phyloP scores from a whole-genome alignment of 2,113 vertebrate species.

The Steatornis caripensis region DNA sequence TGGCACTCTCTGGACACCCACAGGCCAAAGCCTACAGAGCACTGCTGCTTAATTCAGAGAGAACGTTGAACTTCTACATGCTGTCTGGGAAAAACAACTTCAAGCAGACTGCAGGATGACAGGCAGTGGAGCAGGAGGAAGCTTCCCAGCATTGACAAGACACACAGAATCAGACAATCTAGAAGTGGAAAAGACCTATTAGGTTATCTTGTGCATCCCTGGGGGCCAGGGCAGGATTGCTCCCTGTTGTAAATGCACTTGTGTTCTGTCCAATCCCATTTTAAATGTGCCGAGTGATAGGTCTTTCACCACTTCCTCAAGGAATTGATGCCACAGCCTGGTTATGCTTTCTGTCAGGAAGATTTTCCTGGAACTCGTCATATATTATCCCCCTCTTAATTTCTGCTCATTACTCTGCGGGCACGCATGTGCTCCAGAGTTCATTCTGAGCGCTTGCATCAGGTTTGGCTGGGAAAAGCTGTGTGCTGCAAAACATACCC shows the following conservation, averaged over 20 bases:
- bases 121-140: constrained; percentile 4
- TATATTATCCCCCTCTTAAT: neutral
- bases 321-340: constrained; percentile 10
- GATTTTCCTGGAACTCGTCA: neutral
- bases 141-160: constrained; percentile 7
- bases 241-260: constrained; percentile 16
- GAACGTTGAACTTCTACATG: neutral
- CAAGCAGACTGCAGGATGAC: constrained; percentile 27
- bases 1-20: neutral
- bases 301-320: constrained; percentile 23
- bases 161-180: neutral
- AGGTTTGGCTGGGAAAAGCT: neutral
- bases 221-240: neutral
- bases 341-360: constrained; percentile 3
- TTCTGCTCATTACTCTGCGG: neutral
- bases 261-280: constrained; percentile 39
- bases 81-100: constrained; percentile 14
- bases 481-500: neutral
- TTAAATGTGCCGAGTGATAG: neutral
- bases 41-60: neutral
- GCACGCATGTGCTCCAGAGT: neutral
- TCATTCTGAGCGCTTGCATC: neutral
- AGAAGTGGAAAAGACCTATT: constrained; percentile 36
- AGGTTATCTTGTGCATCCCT: constrained; percentile 1
- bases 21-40: neutral